Evolutionary conservation across 2,797 vertebrate genomes (phyloP).

Genomic region (Furcifer pardalis): DNA sequence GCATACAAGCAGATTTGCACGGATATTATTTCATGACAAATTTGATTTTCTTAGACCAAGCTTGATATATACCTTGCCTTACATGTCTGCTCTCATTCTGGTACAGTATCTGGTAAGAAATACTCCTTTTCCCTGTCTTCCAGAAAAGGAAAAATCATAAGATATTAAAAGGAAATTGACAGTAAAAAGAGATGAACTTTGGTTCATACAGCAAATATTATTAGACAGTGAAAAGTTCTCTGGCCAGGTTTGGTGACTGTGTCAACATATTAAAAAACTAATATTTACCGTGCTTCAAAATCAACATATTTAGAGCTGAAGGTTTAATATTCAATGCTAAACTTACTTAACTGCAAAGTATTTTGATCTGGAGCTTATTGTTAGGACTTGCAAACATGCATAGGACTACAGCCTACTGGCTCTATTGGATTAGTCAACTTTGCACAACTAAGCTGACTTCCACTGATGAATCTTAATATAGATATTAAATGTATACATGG

Average conservation of each 20-base stretch:
- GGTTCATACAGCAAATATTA: slow-evolving; percentile 37
- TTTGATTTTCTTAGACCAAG: neutral
- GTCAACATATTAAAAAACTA: slow-evolving; percentile 45
- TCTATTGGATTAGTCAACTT: neutral
- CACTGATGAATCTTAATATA: slow-evolving; percentile 18
- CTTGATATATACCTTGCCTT: neutral
- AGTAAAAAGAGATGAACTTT: slow-evolving; percentile 54
- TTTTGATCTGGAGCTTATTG: slow-evolving; percentile 4
- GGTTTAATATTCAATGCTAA: slow-evolving; percentile 22
- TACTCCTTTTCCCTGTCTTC: neutral
- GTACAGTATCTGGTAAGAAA: slow-evolving; percentile 35
- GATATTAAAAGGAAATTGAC: slow-evolving; percentile 41
- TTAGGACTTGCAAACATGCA: slow-evolving; percentile 7
- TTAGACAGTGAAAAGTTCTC: slow-evolving; percentile 25
- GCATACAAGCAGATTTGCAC: neutral
- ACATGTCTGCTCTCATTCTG: slow-evolving; percentile 10
- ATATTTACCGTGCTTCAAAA: slow-evolving; percentile 36
- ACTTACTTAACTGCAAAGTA: neutral
- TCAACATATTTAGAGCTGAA: slow-evolving; percentile 38
- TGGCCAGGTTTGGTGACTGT: slow-evolving; percentile 31
- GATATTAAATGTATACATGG: neutral
- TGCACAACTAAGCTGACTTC: slow-evolving; percentile 32
- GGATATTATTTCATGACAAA: neutral
- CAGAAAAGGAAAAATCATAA: slow-evolving; percentile 31
- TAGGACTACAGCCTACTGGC: neutral